phyloP scores from a whole-genome alignment of 1,140 invertebrate species.

The Drosophila repletoides region DNA sequence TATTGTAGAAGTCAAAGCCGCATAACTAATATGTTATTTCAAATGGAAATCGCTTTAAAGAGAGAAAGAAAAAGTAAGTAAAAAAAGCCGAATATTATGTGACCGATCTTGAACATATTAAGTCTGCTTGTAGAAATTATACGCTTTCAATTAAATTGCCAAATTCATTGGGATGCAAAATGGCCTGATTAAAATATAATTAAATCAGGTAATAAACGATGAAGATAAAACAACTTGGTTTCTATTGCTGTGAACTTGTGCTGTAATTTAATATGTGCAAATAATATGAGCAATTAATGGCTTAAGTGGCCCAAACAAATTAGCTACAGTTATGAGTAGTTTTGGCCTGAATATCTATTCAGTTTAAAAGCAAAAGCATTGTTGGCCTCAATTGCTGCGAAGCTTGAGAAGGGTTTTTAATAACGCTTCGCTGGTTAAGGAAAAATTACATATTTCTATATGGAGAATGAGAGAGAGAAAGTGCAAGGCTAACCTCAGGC shows the following conservation, averaged over 20 bases:
- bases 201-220: no score
- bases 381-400: neutral
- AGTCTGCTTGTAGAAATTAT: no score
- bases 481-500: conserved; percentile 31
- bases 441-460: conserved; percentile 2
- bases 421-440: neutral
- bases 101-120: no score
- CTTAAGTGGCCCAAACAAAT: neutral
- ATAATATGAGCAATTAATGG: no score
- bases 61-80: no score
- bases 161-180: neutral
- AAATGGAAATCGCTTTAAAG: no score
- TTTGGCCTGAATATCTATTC: neutral
- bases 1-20: no score
- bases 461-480: neutral
- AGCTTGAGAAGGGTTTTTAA: neutral
- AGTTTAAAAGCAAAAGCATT: neutral
- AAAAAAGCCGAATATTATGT: no score
- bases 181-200: neutral
- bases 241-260: no score
- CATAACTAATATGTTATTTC: no score
- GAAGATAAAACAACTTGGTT: no score
- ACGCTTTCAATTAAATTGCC: neutral
- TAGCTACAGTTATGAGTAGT: conserved; percentile 9
- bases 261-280: no score